phyloP scores from a whole-genome alignment of 2,113 vertebrate genomes.

The Lycocorax pyrrhopterus region DNA sequence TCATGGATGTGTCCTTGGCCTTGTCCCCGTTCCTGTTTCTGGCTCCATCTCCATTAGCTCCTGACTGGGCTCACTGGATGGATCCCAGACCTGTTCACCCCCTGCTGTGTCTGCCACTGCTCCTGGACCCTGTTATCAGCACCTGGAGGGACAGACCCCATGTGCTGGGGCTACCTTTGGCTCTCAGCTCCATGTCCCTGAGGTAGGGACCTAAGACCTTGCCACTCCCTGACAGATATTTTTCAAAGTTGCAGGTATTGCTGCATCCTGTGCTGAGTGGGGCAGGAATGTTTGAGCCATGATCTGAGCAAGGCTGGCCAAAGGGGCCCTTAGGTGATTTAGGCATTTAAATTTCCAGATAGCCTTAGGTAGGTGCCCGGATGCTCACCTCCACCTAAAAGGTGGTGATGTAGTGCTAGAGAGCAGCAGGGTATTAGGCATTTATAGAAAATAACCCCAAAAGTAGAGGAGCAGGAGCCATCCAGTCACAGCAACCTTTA shows the following conservation, averaged over 20 bases:
- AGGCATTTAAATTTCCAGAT: neutral
- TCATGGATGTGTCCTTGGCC: neutral
- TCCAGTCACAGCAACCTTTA: neutral
- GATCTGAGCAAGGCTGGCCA: neutral
- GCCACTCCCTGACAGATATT: neutral
- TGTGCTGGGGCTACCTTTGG: neutral
- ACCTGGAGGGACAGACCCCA: fast-evolving
- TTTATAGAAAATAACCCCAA: neutral
- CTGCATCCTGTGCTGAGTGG: too few relatives aligned
- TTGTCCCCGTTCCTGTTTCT: neutral
- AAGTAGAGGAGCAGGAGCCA: neutral
- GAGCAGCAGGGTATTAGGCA: neutral
- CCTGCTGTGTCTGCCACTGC: neutral
- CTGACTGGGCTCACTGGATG: neutral
- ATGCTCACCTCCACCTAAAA: neutral
- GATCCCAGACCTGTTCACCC: neutral
- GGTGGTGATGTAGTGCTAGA: neutral
- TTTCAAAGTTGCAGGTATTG: neutral
- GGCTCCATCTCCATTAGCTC: neutral
- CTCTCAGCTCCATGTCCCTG: fast-evolving
- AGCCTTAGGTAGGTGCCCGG: neutral
- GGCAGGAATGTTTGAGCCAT: neutral
- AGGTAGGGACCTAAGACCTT: neutral
- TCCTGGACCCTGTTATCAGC: neutral
- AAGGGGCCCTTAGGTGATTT: neutral